Evolutionary conservation across 1,140 invertebrate species (phyloP).

Genomic region (Bombus sylvicola): DNA sequence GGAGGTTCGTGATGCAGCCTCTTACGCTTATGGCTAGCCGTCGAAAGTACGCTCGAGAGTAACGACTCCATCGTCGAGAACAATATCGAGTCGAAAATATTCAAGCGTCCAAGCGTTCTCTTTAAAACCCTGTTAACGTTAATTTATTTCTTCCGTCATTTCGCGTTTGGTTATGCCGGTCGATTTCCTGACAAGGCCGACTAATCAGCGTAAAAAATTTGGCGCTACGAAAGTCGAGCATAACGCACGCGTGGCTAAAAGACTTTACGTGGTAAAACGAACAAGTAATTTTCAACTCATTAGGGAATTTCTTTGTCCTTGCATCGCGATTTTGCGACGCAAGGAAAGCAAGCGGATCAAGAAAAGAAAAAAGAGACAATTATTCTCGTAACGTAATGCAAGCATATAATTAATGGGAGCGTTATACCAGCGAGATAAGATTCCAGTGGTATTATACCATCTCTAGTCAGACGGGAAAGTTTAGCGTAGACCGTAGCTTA

Average conservation of each 20-base stretch:
- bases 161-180: neutral
- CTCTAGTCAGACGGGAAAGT: constrained; percentile 18
- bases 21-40: constrained; percentile 17
- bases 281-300: constrained; percentile 12
- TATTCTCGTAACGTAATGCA: neutral
- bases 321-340: neutral
- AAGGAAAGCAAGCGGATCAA: neutral
- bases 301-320: neutral
- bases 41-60: neutral
- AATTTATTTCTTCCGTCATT: neutral
- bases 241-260: neutral
- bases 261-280: neutral
- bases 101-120: neutral
- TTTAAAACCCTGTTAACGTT: neutral
- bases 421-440: neutral
- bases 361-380: neutral
- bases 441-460: constrained; percentile 21
- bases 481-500: neutral
- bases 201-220: neutral
- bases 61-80: neutral
- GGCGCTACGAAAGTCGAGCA: neutral
- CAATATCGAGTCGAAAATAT: neutral
- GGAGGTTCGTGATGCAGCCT: constrained; percentile 53
- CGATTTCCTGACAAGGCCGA: neutral
- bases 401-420: neutral